Conservation (phyloP, 1,140 invertebrate species). For the Drosophila rufa region DNA sequence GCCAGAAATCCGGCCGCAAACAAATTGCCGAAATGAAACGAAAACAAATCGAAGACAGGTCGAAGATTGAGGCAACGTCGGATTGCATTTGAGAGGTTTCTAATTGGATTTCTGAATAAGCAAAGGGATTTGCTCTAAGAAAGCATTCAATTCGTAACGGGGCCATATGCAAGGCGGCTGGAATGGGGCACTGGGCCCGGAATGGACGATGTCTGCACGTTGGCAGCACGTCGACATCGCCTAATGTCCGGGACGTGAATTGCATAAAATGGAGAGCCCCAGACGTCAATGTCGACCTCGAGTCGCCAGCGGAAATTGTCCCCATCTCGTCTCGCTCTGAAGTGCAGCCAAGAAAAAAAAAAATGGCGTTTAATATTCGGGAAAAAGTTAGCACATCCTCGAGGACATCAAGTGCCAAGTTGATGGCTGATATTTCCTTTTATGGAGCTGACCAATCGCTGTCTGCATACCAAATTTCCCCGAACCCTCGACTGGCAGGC, state of each 20-base stretch:
- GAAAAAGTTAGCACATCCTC: constrained; percentile 56
- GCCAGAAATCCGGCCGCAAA: constrained; percentile 33
- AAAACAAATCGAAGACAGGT: constrained; percentile 74
- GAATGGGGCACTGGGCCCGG: background rate
- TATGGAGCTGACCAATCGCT: constrained; percentile 41
- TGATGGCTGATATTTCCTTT: constrained; percentile 56
- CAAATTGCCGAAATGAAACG: constrained; percentile 66
- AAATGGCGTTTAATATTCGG: constrained; percentile 52
- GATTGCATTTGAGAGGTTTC: constrained; percentile 64
- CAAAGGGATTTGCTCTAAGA: constrained; percentile 47
- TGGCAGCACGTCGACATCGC: constrained; percentile 49
- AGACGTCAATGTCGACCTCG: constrained; percentile 57
- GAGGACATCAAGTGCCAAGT: constrained; percentile 36
- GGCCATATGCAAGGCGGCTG: constrained; percentile 8
- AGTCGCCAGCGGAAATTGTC: constrained; percentile 52
- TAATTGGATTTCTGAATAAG: constrained; percentile 64
- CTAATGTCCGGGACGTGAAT: constrained; percentile 62
- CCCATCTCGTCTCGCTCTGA: constrained; percentile 9
- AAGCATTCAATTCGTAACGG: constrained; percentile 13
- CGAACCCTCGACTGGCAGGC: background rate
- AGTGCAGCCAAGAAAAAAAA: constrained; percentile 24
- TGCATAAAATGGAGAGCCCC: constrained; percentile 48
- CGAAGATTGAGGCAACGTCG: constrained; percentile 53
- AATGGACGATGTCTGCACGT: constrained; percentile 47
- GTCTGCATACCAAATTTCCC: constrained; percentile 49